phyloP scores from a whole-genome alignment of 2,888 invertebrate species.

The Pterostichus madidus region DNA sequence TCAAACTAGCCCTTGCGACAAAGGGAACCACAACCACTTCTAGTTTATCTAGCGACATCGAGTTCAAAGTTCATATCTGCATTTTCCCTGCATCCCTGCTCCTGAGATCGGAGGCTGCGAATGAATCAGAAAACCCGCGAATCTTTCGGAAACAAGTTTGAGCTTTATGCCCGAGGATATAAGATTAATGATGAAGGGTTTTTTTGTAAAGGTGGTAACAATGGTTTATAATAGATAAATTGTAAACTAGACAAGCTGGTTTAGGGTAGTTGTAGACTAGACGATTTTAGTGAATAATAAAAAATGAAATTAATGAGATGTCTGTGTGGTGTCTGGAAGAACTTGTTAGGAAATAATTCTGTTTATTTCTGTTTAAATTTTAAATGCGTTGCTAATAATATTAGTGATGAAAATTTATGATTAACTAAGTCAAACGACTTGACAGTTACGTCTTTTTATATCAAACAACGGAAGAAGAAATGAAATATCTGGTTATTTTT shows the following conservation, averaged over 20 bases:
- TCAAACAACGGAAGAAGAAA: no score
- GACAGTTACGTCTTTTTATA: no score
- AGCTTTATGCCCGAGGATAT: slow-evolving; percentile 3
- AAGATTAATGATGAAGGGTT: neutral
- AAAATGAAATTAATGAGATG: slow-evolving; percentile 24
- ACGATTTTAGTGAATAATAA: slow-evolving; percentile 10
- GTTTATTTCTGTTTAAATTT: no score
- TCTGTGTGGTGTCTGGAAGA: neutral
- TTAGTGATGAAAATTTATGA: no score
- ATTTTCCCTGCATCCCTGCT: slow-evolving; percentile 23
- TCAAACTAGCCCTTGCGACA: slow-evolving; percentile 9
- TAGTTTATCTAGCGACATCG: slow-evolving; percentile 35
- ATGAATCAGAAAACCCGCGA: slow-evolving; percentile 18
- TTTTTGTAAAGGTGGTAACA: slow-evolving; percentile 2
- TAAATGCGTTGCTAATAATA: no score
- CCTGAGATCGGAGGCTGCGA: slow-evolving; percentile 34
- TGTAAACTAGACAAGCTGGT: slow-evolving; percentile 36
- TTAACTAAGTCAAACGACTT: no score
- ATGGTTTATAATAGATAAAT: slow-evolving; percentile 22
- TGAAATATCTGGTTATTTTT: no score
- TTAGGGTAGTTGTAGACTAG: slow-evolving; percentile 16
- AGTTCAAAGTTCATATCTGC: slow-evolving; percentile 40
- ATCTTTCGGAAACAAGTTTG: slow-evolving; percentile 26
- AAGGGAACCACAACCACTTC: slow-evolving; percentile 32
- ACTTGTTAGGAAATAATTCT: slow-evolving; percentile 2